A percentile compares a stretch with the other conserved stretches of the same genome.
Evolutionary conservation across 35 echinoderm and acorn worm genomes (phyloP).

Genomic region (Apostichopus parvimensis): DNA sequence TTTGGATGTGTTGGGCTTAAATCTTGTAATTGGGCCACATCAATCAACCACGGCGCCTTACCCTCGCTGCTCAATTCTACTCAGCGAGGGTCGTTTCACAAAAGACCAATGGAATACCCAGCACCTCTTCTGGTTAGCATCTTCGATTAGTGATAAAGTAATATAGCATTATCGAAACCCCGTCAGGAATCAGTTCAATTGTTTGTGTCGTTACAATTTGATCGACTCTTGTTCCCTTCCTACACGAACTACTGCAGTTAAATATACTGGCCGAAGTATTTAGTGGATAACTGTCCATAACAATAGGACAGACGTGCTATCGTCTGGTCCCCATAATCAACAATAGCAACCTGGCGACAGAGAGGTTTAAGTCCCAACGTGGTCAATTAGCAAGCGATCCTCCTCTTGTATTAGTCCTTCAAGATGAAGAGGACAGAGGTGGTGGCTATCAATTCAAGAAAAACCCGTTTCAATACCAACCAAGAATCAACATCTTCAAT

Average conservation of each 20-base stretch:
- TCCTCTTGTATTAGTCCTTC: slow-evolving; percentile 14
- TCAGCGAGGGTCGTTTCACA: slow-evolving; percentile 15
- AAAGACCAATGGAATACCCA: not conserved
- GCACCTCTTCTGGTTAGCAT: slow-evolving; percentile 4
- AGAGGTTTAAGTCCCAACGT: slow-evolving; percentile 17
- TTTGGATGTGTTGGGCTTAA: slow-evolving; percentile 37
- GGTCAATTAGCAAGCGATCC: slow-evolving; percentile 33
- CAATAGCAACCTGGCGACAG: slow-evolving; percentile 25
- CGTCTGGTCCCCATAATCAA: not conserved
- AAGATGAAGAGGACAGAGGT: not conserved
- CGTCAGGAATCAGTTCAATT: slow-evolving; percentile 24
- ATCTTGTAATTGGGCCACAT: slow-evolving; percentile 31
- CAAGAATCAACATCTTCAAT: slow-evolving; percentile 27
- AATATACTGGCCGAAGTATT: slow-evolving; percentile 13
- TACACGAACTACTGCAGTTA: slow-evolving; percentile 10
- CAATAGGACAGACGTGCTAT: slow-evolving; percentile 7
- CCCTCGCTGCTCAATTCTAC: slow-evolving; percentile 14
- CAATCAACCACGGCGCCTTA: slow-evolving; percentile 22
- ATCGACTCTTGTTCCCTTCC: slow-evolving; percentile 19
- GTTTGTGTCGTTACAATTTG: slow-evolving; percentile 20
- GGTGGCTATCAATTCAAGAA: slow-evolving; percentile 24
- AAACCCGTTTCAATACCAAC: slow-evolving; percentile 5
- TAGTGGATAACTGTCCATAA: slow-evolving; percentile 34
- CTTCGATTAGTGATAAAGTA: slow-evolving; percentile 46
- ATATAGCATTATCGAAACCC: slow-evolving; percentile 32